Base-by-base conservation (phyloP, 2,888 invertebrate species). In the Eupithecia abbreviata region DNA sequence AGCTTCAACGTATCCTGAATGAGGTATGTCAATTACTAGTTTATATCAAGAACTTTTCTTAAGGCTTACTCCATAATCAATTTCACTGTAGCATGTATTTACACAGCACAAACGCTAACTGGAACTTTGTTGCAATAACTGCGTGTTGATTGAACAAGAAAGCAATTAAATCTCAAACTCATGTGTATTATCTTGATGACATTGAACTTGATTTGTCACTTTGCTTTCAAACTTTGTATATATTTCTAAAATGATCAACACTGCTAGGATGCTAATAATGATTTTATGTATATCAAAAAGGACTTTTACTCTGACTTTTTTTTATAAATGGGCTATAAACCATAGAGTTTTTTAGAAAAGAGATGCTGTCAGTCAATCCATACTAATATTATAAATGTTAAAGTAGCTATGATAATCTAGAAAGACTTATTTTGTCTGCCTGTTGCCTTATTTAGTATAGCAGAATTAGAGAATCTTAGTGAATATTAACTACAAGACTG, bases 1-100 rank as follows among this genome's bases (percentile, higher is more conserved):
- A 95, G 81, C 85, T 95, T 45, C 94, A 95, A 80, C 89, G 94
- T 80, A 91, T 93, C 42, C 88, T 95, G 4, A 95, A 95, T 84
- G 95, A 95, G 92, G 95, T 95, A 83, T 75, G 65, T 47, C 12
- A 9, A 10, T 18, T 69, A 12, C 69, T 18, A 10, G 18, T 68
- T 47, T 68, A 45, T 68, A 18, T 45, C 18, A 68, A n/a, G 2
- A n/a, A 4, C 68, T 45, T 15, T 65, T 66, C 9, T 7, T 9
- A 15, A 42, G 42, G 42, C 42, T 42, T 15, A 66, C 13, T 42
- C 4, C 0, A 15, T 15, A 15, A 42, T 66, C 18, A 62, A 30
- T 30, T 62, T 30, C 18, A 30, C 4, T 62, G 4, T 62, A 10
- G 10, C 62, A 30, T 30, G 30, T 74, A 58, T 42, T 58, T 18